Conservation (phyloP, 2,888 invertebrate genomes). For the Baccha elongata region DNA sequence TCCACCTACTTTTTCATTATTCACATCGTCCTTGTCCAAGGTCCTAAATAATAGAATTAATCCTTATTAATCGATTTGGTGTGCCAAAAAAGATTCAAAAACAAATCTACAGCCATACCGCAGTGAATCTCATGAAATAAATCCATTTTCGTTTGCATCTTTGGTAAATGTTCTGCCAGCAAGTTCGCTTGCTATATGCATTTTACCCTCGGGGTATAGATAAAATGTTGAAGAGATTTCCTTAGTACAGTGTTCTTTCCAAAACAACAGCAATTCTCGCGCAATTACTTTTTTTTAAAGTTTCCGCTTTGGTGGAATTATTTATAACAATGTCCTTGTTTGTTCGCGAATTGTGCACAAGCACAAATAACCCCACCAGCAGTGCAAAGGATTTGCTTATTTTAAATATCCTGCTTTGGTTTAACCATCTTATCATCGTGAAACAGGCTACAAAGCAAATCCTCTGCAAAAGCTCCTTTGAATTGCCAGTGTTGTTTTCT, state of each 20-base stretch:
- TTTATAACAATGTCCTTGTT: slow-evolving; percentile 56
- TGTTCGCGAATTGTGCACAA: slow-evolving; percentile 48
- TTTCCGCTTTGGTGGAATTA: slow-evolving; percentile 41
- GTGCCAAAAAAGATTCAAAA: slow-evolving; percentile 26
- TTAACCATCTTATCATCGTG: slow-evolving; percentile 41
- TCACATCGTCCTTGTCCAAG: neutral
- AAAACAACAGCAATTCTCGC: slow-evolving; percentile 26
- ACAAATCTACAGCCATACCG: slow-evolving; percentile 56
- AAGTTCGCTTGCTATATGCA: slow-evolving; percentile 39
- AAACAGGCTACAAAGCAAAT: slow-evolving; percentile 45
- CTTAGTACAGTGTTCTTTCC: neutral
- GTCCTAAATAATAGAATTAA: neutral
- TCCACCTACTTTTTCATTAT: neutral
- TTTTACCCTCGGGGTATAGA: neutral
- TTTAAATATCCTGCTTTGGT: slow-evolving; percentile 17
- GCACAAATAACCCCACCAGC: slow-evolving; percentile 50
- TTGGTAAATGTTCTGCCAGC: slow-evolving; percentile 28
- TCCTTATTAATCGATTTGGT: slow-evolving; percentile 18
- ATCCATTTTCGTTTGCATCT: slow-evolving; percentile 31
- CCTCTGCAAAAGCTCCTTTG: slow-evolving; percentile 19
- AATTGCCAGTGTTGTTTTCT: slow-evolving; percentile 37
- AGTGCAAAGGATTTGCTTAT: slow-evolving; percentile 47
- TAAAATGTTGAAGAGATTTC: neutral
- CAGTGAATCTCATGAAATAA: slow-evolving; percentile 51
- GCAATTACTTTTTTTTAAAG: slow-evolving; percentile 47